Percentiles rank a stretch among this genome's conserved stretches.
Evolutionary conservation across 2,113 vertebrate genomes (phyloP).

Genomic region (Macquaria australasica): DNA sequence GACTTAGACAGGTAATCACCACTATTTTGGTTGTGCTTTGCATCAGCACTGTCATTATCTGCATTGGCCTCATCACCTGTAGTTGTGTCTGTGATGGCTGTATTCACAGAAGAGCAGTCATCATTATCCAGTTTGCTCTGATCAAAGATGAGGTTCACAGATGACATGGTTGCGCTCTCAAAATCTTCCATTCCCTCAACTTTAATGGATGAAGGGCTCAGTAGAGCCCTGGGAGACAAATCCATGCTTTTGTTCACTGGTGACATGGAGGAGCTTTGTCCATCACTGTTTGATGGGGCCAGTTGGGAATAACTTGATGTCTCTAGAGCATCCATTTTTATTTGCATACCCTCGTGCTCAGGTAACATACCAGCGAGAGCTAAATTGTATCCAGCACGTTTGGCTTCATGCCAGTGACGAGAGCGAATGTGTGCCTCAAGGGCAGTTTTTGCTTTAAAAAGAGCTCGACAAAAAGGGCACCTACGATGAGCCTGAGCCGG

Average conservation of each 20-base stretch:
- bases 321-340: slow-evolving; percentile 95
- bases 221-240: slow-evolving; percentile 92
- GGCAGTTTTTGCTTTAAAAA: slow-evolving; percentile 99
- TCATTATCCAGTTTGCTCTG: slow-evolving; percentile 97
- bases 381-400: slow-evolving; percentile 97
- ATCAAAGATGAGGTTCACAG: slow-evolving; percentile 95
- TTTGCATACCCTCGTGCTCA: slow-evolving; percentile 92
- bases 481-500: slow-evolving; percentile 97
- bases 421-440: slow-evolving; percentile 98
- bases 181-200: slow-evolving; percentile 98
- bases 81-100: slow-evolving; percentile 98
- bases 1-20: slow-evolving; percentile 93
- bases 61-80: slow-evolving; percentile 98
- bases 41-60: slow-evolving; percentile 96
- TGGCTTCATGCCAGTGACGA: slow-evolving; percentile 99
- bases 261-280: slow-evolving; percentile 93
- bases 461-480: slow-evolving; percentile 97
- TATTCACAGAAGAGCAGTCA: slow-evolving; percentile 99
- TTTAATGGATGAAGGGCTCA: slow-evolving; percentile 98
- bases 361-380: slow-evolving; percentile 92
- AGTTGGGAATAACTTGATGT: slow-evolving; percentile 90
- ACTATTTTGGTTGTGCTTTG: slow-evolving; percentile 90
- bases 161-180: slow-evolving; percentile 95
- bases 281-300: slow-evolving; percentile 87
- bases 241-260: slow-evolving; percentile 95